Conservation (phyloP, 2,797 vertebrate genomes). For the Erpetoichthys calabaricus region DNA sequence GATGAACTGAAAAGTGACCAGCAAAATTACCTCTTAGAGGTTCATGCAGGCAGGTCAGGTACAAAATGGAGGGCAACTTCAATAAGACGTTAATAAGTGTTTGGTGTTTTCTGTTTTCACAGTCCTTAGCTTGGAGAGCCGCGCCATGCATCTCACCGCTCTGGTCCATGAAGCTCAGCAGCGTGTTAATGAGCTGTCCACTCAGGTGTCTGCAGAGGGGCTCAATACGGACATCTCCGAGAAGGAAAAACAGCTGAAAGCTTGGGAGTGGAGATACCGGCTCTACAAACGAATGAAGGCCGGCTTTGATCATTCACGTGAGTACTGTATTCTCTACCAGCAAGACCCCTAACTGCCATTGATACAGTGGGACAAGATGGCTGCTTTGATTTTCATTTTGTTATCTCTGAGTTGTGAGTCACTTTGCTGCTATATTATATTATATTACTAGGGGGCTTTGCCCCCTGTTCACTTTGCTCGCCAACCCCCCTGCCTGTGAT, state of each 20-base stretch:
- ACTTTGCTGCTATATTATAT: conserved; percentile 19
- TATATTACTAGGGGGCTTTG: conserved; percentile 20
- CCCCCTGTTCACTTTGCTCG: conserved; percentile 24
- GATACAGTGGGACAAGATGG: conserved; percentile 10
- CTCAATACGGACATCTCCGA: conserved; percentile 62
- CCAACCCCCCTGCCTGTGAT: conserved; percentile 4
- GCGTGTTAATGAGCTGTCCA: conserved; percentile 57
- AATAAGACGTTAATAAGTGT: too few relatives aligned
- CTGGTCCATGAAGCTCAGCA: conserved; percentile 77
- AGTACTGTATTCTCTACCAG: conserved; percentile 32
- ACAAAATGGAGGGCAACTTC: too few relatives aligned
- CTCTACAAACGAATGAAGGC: conserved; percentile 83
- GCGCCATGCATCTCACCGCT: conserved; percentile 55
- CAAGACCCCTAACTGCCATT: neutral
- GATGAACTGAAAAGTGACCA: too few relatives aligned
- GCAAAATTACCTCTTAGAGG: too few relatives aligned
- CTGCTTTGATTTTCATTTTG: conserved; percentile 8
- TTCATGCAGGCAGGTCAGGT: too few relatives aligned
- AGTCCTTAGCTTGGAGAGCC: conserved; percentile 71
- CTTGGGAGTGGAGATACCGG: conserved; percentile 80
- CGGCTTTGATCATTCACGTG: conserved; percentile 77
- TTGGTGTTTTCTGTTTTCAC: conserved; percentile 1
- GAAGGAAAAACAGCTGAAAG: conserved; percentile 70
- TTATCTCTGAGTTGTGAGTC: conserved; percentile 10
- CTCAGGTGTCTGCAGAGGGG: conserved; percentile 58